Evolutionary conservation across 2,113 vertebrate species (phyloP).

Genomic region (Callospermophilus lateralis): DNA sequence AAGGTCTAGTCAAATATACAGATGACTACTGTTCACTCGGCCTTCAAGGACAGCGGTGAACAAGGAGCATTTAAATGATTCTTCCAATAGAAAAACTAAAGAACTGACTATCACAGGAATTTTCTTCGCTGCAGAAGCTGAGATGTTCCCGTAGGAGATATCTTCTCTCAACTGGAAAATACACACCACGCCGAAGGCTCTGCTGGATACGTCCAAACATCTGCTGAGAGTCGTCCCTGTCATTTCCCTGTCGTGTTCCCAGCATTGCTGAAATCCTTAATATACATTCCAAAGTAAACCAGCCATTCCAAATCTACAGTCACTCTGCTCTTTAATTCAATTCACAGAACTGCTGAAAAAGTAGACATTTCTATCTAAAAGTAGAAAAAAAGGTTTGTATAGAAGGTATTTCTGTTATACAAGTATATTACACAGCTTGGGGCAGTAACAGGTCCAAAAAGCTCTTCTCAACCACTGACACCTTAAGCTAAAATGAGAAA

Average conservation of each 20-base stretch:
- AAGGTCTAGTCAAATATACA: conserved; percentile 87
- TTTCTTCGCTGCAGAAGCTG: conserved; percentile 71
- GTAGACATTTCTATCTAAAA: conserved; percentile 90
- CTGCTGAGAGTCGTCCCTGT: conserved; percentile 71
- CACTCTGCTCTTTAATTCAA: conserved; percentile 84
- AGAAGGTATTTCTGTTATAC: conserved; percentile 90
- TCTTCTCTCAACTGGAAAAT: conserved; percentile 68
- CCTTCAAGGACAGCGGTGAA: conserved; percentile 73
- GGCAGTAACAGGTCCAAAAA: conserved; percentile 74
- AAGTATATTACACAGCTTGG: conserved; percentile 88
- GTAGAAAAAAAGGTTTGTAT: conserved; percentile 88
- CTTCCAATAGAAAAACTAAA: conserved; percentile 80
- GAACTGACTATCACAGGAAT: conserved; percentile 72
- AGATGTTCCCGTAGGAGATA: conserved; percentile 68
- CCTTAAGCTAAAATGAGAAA: conserved; percentile 70
- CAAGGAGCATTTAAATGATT: conserved; percentile 52
- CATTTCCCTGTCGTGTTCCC: conserved; percentile 68
- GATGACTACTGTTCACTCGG: conserved; percentile 78
- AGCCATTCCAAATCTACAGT: conserved; percentile 82
- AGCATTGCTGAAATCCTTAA: conserved; percentile 75
- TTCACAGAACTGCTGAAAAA: conserved; percentile 90
- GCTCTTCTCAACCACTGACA: conserved; percentile 83
- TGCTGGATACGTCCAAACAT: conserved; percentile 40
- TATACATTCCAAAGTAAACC: conserved; percentile 77
- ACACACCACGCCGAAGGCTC: conserved; percentile 47